These are phyloP conservation scores for Lepus americanus DNA, from an alignment of 2,113 vertebrate genomes.

Conservation along the genomic window DNA sequence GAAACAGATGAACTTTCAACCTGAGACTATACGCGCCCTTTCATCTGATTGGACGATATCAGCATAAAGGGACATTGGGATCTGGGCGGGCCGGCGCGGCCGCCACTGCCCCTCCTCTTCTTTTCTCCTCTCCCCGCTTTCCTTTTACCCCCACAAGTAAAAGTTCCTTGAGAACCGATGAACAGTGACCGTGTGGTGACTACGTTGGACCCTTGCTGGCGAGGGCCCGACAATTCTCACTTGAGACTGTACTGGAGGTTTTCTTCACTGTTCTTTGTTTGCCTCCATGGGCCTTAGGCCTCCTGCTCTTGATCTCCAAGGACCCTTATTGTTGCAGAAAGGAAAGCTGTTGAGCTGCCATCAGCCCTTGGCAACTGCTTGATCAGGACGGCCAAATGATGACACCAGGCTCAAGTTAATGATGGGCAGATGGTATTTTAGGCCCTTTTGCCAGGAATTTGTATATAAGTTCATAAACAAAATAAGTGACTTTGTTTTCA, in stretches of 20 bases:
- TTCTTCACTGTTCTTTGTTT: not conserved
- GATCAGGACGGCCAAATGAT: slow-evolving; percentile 19
- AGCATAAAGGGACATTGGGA: no score
- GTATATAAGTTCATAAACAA: not conserved
- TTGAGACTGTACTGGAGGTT: not conserved
- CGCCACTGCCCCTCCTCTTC: no score
- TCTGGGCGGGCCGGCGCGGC: no score
- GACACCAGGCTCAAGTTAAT: not conserved
- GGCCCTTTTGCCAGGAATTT: not conserved
- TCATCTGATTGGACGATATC: no score
- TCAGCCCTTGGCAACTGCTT: not conserved
- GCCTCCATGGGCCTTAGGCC: not conserved
- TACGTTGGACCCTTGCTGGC: no score
- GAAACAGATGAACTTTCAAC: no score
- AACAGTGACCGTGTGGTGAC: no score
- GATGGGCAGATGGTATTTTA: slow-evolving; percentile 18
- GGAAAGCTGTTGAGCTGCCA: slow-evolving; percentile 12
- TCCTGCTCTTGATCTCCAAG: not conserved
- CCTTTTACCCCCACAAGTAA: no score
- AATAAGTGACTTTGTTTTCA: slow-evolving; percentile 39
- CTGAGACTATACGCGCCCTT: no score
- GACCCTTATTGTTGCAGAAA: not conserved
- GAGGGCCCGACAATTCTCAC: no score
- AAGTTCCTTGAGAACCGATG: no score
- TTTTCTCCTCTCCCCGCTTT: no score